Evolutionary conservation across 2,797 vertebrate species (phyloP).

Genomic region (Scarus forsteni): DNA sequence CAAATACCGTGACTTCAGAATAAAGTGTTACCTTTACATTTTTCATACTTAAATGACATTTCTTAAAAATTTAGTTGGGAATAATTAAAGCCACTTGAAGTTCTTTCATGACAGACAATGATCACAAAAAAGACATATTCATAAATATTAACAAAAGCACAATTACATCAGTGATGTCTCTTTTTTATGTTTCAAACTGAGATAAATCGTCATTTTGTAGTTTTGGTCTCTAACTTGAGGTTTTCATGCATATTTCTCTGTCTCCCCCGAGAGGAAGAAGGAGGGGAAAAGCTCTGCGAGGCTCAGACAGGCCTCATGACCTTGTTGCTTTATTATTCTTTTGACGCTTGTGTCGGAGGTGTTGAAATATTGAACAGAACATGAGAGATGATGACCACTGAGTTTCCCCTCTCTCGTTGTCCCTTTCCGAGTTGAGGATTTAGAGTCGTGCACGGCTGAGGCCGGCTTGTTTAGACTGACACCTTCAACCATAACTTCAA

Average conservation of each 20-base stretch:
- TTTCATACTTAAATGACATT: no score
- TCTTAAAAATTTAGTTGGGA: conserved; percentile 14
- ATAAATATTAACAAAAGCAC: no score
- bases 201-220: conserved; percentile 61
- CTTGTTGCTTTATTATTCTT: conserved; percentile 88
- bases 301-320: conserved; percentile 87
- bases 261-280: conserved; percentile 86
- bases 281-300: conserved; percentile 82
- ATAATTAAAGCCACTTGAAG: conserved; percentile 15
- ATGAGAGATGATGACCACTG: conserved; percentile 86
- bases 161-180: no score
- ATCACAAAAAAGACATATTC: no score
- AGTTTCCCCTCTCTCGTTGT: conserved; percentile 71
- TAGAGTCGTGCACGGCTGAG: conserved; percentile 77
- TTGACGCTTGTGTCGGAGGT: conserved; percentile 84
- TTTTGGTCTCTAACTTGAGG: conserved; percentile 85
- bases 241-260: conserved; percentile 86
- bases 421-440: conserved; percentile 62
- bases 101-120: conserved; percentile 1
- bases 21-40: no score
- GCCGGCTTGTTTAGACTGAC: conserved; percentile 91
- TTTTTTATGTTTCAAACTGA: no score
- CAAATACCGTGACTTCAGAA: no score
- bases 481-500: conserved; percentile 85
- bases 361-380: conserved; percentile 90